Base-by-base conservation (phyloP, 1,140 invertebrate species). In the Steinernema khuongi region DNA sequence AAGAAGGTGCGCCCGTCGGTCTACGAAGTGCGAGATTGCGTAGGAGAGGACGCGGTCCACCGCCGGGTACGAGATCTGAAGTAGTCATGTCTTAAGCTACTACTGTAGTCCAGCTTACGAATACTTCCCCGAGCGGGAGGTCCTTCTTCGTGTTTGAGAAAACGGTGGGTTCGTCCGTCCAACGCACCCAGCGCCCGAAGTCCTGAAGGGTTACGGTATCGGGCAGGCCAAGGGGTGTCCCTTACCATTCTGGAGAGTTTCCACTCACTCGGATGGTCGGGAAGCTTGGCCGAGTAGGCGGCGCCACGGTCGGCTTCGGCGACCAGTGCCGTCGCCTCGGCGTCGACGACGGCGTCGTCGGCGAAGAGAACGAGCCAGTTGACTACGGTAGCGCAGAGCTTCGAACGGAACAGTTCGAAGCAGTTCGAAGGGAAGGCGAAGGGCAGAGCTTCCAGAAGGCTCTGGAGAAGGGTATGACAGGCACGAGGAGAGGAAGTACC, bases 201-300 rank as follows among this genome's bases (percentile, higher is more conserved):
- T 60, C 50, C 50, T 60, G 26, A 22, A 60, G 26, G 4, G 26
- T 26, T 7, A 17, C 11, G 22, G 4, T 7, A n/a, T 17, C 4
- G 7, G 26, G 4, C 22, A 60, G 50, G 36, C 36, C 7, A n/a
- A 60, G 22, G 4, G 19, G 50, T 14, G 50, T 7, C 14, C 14
- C 50, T n/a, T n/a, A 60, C 50, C 50, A 60, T 60, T 60, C 26
- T 60, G 19, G 50, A 60, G 22, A 60, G 50, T 60, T 60, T 60
- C 50, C 50, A 60, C 7, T 60, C 19, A 22, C 14, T 60, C 50
- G 26, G 14, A n/a, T 22, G 4, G 50, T 60, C 22, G 22, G 50
- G 50, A 7, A 60, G 11, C 50, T 60, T 60, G 4, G 19, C 50
- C 26, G 50, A 60, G 26, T 17, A 60, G 7, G 50, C 22, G 11